A percentile compares a stretch with the other conserved stretches of the same genome.
These are phyloP conservation scores for Eulithis testata DNA, from an alignment of 2,888 invertebrate species.

Conservation along the genomic window DNA sequence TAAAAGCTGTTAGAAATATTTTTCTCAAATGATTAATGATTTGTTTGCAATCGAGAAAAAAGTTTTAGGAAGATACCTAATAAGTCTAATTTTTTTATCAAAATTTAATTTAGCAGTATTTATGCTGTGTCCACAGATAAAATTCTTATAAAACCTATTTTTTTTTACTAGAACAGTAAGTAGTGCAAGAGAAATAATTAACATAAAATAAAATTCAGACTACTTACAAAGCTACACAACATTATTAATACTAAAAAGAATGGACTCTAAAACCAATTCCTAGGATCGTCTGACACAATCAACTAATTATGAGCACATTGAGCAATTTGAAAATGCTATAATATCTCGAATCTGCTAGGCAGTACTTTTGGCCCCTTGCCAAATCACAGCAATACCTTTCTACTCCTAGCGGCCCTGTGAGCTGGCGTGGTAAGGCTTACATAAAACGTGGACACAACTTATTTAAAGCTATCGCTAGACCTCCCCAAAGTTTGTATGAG, in stretches of 20 bases:
- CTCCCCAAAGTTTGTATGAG: conserved; percentile 93
- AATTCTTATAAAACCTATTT: neutral
- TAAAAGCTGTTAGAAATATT: conserved; percentile 17
- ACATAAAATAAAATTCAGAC: no score
- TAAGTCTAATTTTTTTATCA: conserved; percentile 39
- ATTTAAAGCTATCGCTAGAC: conserved; percentile 75
- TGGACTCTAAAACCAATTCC: neutral
- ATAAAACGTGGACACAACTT: conserved; percentile 42
- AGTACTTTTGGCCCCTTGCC: neutral
- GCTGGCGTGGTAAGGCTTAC: no score
- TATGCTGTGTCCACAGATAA: conserved; percentile 22
- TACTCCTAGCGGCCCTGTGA: no score
- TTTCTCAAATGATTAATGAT: conserved; percentile 13
- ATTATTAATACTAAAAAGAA: neutral
- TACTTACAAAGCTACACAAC: neutral
- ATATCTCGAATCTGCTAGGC: neutral
- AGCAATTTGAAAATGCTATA: conserved; percentile 5
- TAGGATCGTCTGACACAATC: neutral
- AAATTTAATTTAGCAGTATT: conserved; percentile 42
- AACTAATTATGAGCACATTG: conserved; percentile 5
- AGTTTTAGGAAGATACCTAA: conserved; percentile 8
- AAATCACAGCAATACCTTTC: neutral
- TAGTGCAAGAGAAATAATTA: no score
- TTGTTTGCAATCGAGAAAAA: conserved; percentile 16
- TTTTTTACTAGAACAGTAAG: no score